These are phyloP conservation scores for Pygocentrus nattereri DNA, from an alignment of 2,797 vertebrate species.

Conservation along the genomic window DNA sequence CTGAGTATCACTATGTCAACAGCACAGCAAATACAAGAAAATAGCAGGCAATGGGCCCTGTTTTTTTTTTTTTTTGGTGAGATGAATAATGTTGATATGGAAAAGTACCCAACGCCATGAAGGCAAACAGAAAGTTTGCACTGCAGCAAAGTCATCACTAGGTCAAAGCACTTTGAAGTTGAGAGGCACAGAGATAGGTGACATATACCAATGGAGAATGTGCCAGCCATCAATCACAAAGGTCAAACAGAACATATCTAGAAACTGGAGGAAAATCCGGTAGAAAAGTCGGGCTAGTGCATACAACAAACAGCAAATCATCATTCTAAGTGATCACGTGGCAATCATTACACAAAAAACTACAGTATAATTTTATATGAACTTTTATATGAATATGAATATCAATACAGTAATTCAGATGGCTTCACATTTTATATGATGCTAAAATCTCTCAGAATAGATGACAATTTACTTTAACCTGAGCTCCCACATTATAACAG, in stretches of 20 bases:
- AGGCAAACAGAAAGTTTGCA: slow-evolving; percentile 81
- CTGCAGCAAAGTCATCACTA: slow-evolving; percentile 80
- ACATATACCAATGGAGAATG: slow-evolving; percentile 51
- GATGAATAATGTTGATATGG: slow-evolving; percentile 77
- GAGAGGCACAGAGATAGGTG: slow-evolving; percentile 54
- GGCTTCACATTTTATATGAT: no score
- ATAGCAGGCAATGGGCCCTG: slow-evolving; percentile 63
- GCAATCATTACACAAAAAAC: not conserved
- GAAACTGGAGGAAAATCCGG: not conserved
- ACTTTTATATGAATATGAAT: no score
- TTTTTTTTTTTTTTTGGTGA: slow-evolving; percentile 72
- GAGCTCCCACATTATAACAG: no score
- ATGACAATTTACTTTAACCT: no score
- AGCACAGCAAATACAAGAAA: slow-evolving; percentile 74
- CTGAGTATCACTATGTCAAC: slow-evolving; percentile 85
- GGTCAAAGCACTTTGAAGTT: slow-evolving; percentile 74
- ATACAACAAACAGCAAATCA: slow-evolving; percentile 4
- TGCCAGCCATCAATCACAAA: not conserved
- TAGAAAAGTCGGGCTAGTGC: not conserved
- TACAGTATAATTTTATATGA: no score
- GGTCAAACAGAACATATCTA: not conserved
- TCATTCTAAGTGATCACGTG: not conserved
- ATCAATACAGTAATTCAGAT: no score
- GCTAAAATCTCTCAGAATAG: no score
- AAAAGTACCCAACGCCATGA: slow-evolving; percentile 76